Evolutionary conservation across 1,140 invertebrate species (phyloP).

Genomic region (Drosophila tropicalis): DNA sequence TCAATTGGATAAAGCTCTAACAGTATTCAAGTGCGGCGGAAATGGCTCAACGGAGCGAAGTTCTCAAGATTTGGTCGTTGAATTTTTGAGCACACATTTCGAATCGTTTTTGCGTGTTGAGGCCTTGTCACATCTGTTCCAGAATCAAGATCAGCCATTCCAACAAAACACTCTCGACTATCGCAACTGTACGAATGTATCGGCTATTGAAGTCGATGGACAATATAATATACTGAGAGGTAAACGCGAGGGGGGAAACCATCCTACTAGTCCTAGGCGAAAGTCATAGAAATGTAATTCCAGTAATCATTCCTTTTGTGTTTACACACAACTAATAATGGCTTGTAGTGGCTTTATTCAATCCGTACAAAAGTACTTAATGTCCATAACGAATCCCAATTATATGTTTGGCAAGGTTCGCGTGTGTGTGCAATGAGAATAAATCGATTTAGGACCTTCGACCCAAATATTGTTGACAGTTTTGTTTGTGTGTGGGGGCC

Average conservation of each 20-base stretch:
- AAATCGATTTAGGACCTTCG: conserved; percentile 1
- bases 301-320: too few species aligned
- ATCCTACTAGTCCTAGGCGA: too few species aligned
- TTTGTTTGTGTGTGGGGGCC: neutral
- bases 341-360: neutral
- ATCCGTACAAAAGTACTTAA: neutral
- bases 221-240: conserved; percentile 63
- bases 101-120: conserved; percentile 96
- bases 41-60: conserved; percentile 8
- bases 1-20: conserved; percentile 53
- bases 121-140: conserved; percentile 94
- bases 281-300: too few species aligned
- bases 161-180: conserved; percentile 77
- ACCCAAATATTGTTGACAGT: conserved; percentile 4
- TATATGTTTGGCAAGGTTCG: neutral
- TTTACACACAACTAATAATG: too few species aligned
- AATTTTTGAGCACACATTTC: conserved; percentile 92
- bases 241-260: conserved; percentile 4
- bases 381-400: neutral
- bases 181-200: conserved; percentile 83
- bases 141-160: conserved; percentile 85
- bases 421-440: neutral
- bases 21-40: conserved; percentile 27
- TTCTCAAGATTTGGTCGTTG: conserved; percentile 31
- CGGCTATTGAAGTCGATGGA: conserved; percentile 83